These are phyloP conservation scores for Siniperca obscura DNA, from an alignment of 2,797 vertebrate genomes.

Conservation along the genomic window DNA sequence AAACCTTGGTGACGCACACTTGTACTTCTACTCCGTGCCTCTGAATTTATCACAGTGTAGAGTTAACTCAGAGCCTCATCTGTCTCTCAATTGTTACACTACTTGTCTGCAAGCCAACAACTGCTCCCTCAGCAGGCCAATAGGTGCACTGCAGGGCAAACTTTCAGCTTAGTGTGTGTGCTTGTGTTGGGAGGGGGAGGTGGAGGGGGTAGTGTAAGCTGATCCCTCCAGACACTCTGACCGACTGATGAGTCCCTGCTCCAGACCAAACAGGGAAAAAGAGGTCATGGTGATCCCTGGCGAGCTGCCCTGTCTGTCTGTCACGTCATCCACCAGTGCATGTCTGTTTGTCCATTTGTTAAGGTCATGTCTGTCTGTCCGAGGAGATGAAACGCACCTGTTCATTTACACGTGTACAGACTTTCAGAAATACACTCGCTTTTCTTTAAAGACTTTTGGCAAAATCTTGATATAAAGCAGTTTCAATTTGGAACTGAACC, in stretches of 20 bases:
- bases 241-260: slow-evolving; percentile 64
- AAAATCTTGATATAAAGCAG: not conserved
- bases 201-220: slow-evolving; percentile 68
- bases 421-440: not conserved
- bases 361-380: slow-evolving; percentile 21
- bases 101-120: slow-evolving; percentile 1
- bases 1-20: slow-evolving; percentile 10
- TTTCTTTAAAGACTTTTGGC: not conserved
- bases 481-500: not conserved
- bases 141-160: slow-evolving; percentile 32
- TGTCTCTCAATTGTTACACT: not conserved
- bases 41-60: not conserved
- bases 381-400: slow-evolving; percentile 8
- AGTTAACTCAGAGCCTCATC: not conserved
- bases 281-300: slow-evolving; percentile 75
- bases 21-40: not conserved
- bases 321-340: slow-evolving; percentile 9
- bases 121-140: slow-evolving; percentile 76
- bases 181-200: not conserved
- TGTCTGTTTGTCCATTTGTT: slow-evolving; percentile 26
- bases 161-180: slow-evolving; percentile 15
- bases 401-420: not conserved
- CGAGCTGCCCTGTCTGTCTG: slow-evolving; percentile 50
- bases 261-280: slow-evolving; percentile 83
- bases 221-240: slow-evolving; percentile 80